Percentiles rank a stretch among this genome's conserved stretches.
Evolutionary conservation across 2,888 invertebrate genomes (phyloP).

Genomic region (Nomada ruficornis): DNA sequence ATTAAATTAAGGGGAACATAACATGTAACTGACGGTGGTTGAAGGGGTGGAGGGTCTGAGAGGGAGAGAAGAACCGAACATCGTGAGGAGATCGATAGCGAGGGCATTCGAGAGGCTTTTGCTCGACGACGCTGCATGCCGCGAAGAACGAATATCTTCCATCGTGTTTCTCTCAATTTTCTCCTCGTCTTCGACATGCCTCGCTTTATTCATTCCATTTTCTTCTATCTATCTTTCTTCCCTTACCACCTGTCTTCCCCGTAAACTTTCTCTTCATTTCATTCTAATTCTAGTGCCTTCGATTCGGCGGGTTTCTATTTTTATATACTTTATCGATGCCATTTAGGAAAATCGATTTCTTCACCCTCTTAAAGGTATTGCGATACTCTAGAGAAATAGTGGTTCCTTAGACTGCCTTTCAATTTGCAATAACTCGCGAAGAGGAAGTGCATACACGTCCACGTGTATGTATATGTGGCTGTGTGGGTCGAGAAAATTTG

Average conservation of each 20-base stretch:
- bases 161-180: constrained; percentile 14
- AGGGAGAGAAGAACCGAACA: constrained; percentile 40
- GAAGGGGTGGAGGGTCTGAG: neutral
- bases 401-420: neutral
- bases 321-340: neutral
- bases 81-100: constrained; percentile 51
- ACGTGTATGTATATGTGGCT: neutral
- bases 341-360: neutral
- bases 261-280: neutral
- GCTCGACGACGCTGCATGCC: constrained; percentile 47
- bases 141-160: constrained; percentile 30
- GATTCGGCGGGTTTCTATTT: neutral
- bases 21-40: constrained; percentile 30
- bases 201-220: neutral
- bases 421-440: constrained; percentile 31
- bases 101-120: constrained; percentile 54
- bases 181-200: neutral
- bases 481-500: constrained; percentile 26
- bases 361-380: neutral
- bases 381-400: neutral
- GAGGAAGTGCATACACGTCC: neutral
- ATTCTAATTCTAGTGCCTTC: neutral
- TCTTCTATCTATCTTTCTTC: neutral
- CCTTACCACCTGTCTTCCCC: neutral
- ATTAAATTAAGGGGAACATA: constrained; percentile 53